Percentiles rank a stretch among this genome's conserved stretches.
Evolutionary conservation across 2,888 invertebrate genomes (phyloP).

Genomic region (Cephalotes varians): DNA sequence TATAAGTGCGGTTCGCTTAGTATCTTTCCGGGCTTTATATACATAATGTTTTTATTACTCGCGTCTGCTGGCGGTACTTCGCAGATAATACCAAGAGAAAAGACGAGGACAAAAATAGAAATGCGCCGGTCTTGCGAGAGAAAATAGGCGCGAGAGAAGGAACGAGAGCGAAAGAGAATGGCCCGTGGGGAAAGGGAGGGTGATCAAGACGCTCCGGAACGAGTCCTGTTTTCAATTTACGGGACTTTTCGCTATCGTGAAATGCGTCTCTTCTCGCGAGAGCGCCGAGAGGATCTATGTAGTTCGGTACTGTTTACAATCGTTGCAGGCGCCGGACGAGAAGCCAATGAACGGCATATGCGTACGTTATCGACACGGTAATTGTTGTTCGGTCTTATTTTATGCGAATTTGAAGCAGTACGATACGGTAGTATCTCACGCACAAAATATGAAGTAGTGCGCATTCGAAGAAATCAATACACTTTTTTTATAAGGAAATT

Average conservation of each 20-base stretch:
- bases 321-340: conserved; percentile 18
- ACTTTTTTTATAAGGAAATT: not conserved
- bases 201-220: conserved; percentile 46
- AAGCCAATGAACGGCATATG: conserved; percentile 60
- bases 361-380: conserved; percentile 50
- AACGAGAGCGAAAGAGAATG: conserved; percentile 47
- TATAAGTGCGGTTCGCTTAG: conserved; percentile 52
- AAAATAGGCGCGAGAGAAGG: conserved; percentile 19
- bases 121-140: conserved; percentile 21
- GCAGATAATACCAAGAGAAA: conserved; percentile 54
- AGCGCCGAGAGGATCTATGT: conserved; percentile 46
- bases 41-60: conserved; percentile 61
- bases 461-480: not conserved
- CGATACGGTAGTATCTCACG: conserved; percentile 11
- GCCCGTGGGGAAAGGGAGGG: not conserved
- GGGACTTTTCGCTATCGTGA: conserved; percentile 57
- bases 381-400: conserved; percentile 44
- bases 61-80: conserved; percentile 59
- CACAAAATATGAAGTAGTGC: conserved; percentile 3
- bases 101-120: conserved; percentile 53
- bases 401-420: conserved; percentile 27
- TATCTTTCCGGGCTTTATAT: conserved; percentile 66
- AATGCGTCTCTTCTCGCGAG: conserved; percentile 42
- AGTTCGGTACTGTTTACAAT: conserved; percentile 55
- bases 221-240: conserved; percentile 64